Conservation (phyloP, 1,140 invertebrate genomes). For the Globodera ellingtonae region DNA sequence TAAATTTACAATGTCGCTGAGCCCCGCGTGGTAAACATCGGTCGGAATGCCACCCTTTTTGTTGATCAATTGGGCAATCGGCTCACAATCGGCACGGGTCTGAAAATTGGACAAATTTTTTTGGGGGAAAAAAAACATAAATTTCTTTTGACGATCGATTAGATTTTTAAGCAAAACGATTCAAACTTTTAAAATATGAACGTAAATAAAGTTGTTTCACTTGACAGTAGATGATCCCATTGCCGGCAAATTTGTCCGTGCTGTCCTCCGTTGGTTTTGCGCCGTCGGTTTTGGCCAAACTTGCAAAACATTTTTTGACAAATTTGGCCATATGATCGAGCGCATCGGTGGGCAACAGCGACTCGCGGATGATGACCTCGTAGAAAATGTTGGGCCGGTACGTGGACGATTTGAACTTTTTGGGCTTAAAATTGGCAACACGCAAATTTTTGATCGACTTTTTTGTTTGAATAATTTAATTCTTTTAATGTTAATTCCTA, state of each 20-base stretch:
- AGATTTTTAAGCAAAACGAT: no score
- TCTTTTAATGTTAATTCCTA: no score
- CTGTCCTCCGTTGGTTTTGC: background rate
- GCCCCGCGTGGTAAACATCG: constrained; percentile 84
- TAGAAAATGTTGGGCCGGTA: constrained; percentile 76
- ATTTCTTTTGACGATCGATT: no score
- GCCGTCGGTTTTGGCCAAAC: constrained; percentile 14
- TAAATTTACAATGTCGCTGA: constrained; percentile 72
- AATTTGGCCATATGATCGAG: constrained; percentile 32
- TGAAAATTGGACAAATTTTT: background rate
- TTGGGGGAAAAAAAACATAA: no score
- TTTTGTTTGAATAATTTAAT: no score
- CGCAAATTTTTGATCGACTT: no score
- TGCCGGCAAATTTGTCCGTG: constrained; percentile 7
- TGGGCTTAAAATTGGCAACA: constrained; percentile 65
- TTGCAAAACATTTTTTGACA: constrained; percentile 31
- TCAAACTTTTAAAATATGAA: no score
- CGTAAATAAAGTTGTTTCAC: background rate
- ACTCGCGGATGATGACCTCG: constrained; percentile 72
- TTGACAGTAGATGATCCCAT: constrained; percentile 42
- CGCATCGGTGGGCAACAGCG: constrained; percentile 12
- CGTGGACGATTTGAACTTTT: constrained; percentile 71
- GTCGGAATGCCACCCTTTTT: constrained; percentile 65
- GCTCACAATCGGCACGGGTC: constrained; percentile 34
- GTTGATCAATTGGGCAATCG: constrained; percentile 27